Evolutionary conservation across 2,797 vertebrate genomes (phyloP).

Genomic region (Gymnoscopelus microlampas): DNA sequence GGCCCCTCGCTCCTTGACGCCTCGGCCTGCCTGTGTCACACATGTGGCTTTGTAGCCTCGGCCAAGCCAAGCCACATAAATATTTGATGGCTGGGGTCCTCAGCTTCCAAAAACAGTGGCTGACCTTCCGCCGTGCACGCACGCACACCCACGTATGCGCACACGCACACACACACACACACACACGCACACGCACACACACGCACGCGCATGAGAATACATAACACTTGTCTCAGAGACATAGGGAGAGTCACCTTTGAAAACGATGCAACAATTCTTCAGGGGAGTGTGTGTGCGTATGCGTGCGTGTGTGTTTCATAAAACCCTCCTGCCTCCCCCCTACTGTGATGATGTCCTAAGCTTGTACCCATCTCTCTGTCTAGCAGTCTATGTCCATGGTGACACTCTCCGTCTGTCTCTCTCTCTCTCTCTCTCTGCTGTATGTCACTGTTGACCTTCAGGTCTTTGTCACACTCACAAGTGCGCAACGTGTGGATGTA

Average conservation of each 20-base stretch:
- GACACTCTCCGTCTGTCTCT: neutral
- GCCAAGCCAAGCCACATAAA: slow-evolving; percentile 56
- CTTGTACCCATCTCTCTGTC: neutral
- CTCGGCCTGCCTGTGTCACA: slow-evolving; percentile 38
- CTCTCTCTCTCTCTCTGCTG: slow-evolving; percentile 3
- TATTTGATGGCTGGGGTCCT: slow-evolving; percentile 63
- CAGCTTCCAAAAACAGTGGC: slow-evolving; percentile 37
- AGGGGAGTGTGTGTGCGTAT: neutral
- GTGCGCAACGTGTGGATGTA: slow-evolving; percentile 3
- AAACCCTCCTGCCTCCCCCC: neutral
- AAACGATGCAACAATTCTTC: neutral
- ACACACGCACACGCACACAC: slow-evolving; percentile 13
- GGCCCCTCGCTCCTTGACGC: slow-evolving; percentile 43
- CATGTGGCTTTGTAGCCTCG: slow-evolving; percentile 32
- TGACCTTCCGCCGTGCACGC: neutral
- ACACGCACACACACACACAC: slow-evolving; percentile 6
- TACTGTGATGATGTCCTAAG: neutral
- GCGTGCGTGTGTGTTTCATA: neutral
- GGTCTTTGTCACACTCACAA: slow-evolving; percentile 21
- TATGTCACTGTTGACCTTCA: slow-evolving; percentile 30
- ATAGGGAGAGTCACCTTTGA: neutral
- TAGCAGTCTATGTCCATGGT: slow-evolving; percentile 6
- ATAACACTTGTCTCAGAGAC: neutral
- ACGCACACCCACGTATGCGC: neutral
- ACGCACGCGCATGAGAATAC: neutral